A percentile compares a stretch with the other conserved stretches of the same genome.
Evolutionary conservation across 2,113 vertebrate genomes (phyloP).

Genomic region (Sardina pilchardus): DNA sequence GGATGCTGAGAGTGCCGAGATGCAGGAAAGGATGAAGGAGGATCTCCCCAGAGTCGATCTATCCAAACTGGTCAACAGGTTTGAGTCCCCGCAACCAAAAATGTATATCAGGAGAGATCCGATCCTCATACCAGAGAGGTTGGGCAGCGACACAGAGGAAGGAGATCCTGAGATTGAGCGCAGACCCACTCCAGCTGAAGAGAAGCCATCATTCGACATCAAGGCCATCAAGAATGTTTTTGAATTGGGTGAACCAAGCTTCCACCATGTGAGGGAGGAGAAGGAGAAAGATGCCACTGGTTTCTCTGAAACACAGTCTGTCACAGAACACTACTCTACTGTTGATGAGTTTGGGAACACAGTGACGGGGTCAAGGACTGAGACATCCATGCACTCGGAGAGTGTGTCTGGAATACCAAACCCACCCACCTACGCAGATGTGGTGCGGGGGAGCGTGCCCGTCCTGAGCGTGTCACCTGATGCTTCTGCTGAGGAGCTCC

Average conservation of each 20-base stretch:
- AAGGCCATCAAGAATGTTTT: constrained; percentile 78
- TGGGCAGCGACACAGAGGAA: constrained; percentile 70
- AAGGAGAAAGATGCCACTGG: constrained; percentile 55
- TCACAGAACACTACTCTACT: constrained; percentile 69
- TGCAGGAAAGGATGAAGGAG: constrained; percentile 59
- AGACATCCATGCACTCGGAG: constrained; percentile 60
- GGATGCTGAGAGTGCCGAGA: constrained; percentile 52
- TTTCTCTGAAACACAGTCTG: constrained; percentile 61
- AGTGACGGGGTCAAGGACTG: constrained; percentile 53
- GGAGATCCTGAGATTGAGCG: constrained; percentile 57
- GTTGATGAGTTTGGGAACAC: constrained; percentile 73
- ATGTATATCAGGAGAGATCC: constrained; percentile 72
- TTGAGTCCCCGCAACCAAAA: constrained; percentile 70
- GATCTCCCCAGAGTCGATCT: constrained; percentile 71
- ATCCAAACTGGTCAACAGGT: constrained; percentile 71
- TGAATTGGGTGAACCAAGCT: constrained; percentile 75
- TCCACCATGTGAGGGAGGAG: constrained; percentile 71
- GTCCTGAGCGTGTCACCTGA: constrained; percentile 68
- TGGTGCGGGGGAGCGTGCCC: constrained; percentile 77
- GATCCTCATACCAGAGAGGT: constrained; percentile 67
- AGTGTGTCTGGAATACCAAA: constrained; percentile 67
- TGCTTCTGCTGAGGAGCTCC: constrained; percentile 74
- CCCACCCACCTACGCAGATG: constrained; percentile 89
- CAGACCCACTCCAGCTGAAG: constrained; percentile 63
- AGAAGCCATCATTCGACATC: constrained; percentile 69